Conservation (phyloP, 2,113 vertebrate species). For the Archilochus colubris region DNA sequence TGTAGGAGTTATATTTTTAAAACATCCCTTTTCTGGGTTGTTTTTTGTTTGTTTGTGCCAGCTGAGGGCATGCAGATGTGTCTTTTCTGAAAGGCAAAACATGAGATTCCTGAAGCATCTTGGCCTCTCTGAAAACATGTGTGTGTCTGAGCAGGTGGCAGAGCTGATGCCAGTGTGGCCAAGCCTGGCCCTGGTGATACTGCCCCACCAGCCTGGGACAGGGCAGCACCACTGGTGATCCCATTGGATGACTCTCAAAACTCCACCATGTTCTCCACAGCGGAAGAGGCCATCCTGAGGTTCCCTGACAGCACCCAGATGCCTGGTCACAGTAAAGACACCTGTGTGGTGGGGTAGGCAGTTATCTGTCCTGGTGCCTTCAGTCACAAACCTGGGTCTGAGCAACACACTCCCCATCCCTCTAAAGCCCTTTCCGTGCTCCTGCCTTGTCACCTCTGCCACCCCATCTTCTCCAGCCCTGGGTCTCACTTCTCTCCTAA, state of each 20-base stretch:
- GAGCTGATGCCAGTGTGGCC: fast-evolving
- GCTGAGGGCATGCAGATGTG: fast-evolving
- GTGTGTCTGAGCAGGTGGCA: background rate
- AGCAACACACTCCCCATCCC: fast-evolving
- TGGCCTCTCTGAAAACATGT: fast-evolving
- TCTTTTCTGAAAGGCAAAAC: background rate
- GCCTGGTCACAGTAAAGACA: background rate
- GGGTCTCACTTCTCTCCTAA: background rate
- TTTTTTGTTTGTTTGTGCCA: background rate
- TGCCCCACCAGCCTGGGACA: fast-evolving
- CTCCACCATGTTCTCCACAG: fast-evolving
- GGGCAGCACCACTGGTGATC: fast-evolving
- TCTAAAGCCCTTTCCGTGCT: background rate
- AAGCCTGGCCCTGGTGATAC: fast-evolving
- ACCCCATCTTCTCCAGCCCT: fast-evolving
- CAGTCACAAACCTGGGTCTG: background rate
- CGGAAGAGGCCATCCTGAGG: background rate
- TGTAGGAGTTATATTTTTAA: background rate
- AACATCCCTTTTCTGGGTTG: too few relatives aligned
- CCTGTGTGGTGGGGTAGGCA: too few relatives aligned
- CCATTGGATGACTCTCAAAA: background rate
- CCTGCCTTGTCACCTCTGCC: background rate
- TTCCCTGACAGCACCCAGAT: background rate
- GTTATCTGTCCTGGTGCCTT: background rate
- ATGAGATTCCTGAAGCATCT: fast-evolving